phyloP scores from a whole-genome alignment of 2,888 invertebrate species.

The Vanessa cardui region DNA sequence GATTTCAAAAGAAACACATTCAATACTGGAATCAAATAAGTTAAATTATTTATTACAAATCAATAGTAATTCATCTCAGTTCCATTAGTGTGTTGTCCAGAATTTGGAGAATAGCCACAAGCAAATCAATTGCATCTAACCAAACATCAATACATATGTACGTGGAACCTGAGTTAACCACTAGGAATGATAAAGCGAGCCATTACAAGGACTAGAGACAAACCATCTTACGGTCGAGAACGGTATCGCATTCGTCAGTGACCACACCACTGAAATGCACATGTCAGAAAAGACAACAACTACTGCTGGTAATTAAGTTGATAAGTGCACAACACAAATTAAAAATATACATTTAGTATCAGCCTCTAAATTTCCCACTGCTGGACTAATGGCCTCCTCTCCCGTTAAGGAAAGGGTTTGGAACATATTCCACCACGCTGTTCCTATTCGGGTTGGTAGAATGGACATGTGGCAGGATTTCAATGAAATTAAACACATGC shows the following conservation, averaged over 20 bases:
- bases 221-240: not conserved
- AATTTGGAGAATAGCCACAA: not conserved
- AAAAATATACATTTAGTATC: too few species aligned
- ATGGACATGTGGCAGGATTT: too few species aligned
- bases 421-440: too few species aligned
- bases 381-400: too few species aligned
- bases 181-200: not conserved
- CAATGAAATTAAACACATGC: too few species aligned
- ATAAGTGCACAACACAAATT: too few species aligned
- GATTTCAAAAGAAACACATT: too few species aligned
- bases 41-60: not conserved
- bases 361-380: too few species aligned
- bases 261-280: not conserved
- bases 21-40: not conserved
- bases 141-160: not conserved
- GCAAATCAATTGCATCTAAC: not conserved
- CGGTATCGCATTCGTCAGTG: not conserved
- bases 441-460: too few species aligned
- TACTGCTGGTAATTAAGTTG: too few species aligned
- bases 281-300: not conserved
- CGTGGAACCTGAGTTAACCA: not conserved
- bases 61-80: not conserved
- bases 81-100: not conserved
- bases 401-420: too few species aligned
- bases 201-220: constrained; percentile 2